Base-by-base conservation (phyloP, 2,113 vertebrate genomes). In the Empidonax traillii region DNA sequence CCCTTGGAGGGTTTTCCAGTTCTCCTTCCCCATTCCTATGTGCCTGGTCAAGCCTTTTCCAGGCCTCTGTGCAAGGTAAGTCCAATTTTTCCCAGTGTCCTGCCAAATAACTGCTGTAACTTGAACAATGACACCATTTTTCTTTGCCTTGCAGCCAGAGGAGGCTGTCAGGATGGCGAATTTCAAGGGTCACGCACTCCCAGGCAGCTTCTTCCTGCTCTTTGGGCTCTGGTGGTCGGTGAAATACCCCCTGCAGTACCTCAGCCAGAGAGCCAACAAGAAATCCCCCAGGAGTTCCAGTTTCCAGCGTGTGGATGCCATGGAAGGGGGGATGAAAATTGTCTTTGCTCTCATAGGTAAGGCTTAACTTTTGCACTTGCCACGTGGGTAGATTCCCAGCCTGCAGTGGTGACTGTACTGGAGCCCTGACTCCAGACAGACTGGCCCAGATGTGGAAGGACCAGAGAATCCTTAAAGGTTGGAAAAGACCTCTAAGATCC, bases 161-260 rank as follows among this genome's bases (percentile, higher is more conserved):
- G 53, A 87, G 22, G 0, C 27, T 10, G 33, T 59, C 55, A 12
- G 95, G 31, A 99, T 99, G 99, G 99, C 99, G 0, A 99, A 99
- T 97, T 99, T 99, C 91, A 98, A 99, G 97, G 99, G 99, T 58
- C 99, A 99, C 0, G 99, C 99, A 1, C 98, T 99, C 55, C 99
- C 99, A 2, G 99, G 99, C 58, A 98, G 98, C 16, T 99, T 99
- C 94, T 99, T 99, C 97, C 80, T 99, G 51, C 63, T 99, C 22
- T 97, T 98, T 66, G 99, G 99, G 25, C 94, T 99, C 27, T 99
- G 99, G 99, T 98, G 99, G 97, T 98, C 98, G 3, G 96, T 99
- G 76, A 99, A 99, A 89, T 96, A 98, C 82, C 96, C 98, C 0
- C 90, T 99, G 33, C 98, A 91, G 61, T 97, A 99, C 75, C 96